Base-by-base conservation (phyloP, 2,888 invertebrate species). In the Asteroscopus sphinx region DNA sequence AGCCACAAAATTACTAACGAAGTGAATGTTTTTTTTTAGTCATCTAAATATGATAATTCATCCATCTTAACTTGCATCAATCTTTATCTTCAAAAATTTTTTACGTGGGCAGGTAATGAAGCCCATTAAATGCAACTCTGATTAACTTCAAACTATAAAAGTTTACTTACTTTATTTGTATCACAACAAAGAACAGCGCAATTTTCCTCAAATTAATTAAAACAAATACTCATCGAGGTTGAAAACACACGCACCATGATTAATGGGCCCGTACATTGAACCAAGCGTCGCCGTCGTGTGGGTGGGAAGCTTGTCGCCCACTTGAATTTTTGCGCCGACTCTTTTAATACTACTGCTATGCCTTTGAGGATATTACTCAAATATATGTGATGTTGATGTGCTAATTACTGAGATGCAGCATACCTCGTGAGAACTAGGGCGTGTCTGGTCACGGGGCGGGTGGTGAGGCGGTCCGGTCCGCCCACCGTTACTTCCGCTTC, bases 401-500 rank as follows among this genome's bases (percentile, higher is more conserved):
- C 74, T 92, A 90, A 92, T 93, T 91, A 91, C 79, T 80, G 77
- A 87, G 86, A 87, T 92, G 88, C 86, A 88, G 71, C 79, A 79
- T 83, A 76, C 82, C 74, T 86, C 75, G 69, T 79, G 68, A 84
- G 84, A 88, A 76, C 88, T 86, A 90, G 92, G 93, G 93, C 93
- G 93, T 93, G 93, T 92, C 93, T 82, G 87, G 85, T 77, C 61
- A 66, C 86, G 83, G 87, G 92, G 91, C 88, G 93, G 91, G 86
- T 87, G 90, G 87, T 82, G 77, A 89, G 89, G 88, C 91, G 88
- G 90, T 85, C 85, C 88, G 92, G 86, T 84, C 87, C 93, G 93
- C 93, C 93, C 92, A 93, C 92, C 80, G 82, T 86, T 80, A 90
- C 90, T 93, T 94, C 93, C 93, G 92, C 86, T 92, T 94, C 92